Evolutionary conservation across 2,113 vertebrate genomes (phyloP), one percentile per base, ranked within the genome.

Genomic region (Procavia capensis): DNA sequence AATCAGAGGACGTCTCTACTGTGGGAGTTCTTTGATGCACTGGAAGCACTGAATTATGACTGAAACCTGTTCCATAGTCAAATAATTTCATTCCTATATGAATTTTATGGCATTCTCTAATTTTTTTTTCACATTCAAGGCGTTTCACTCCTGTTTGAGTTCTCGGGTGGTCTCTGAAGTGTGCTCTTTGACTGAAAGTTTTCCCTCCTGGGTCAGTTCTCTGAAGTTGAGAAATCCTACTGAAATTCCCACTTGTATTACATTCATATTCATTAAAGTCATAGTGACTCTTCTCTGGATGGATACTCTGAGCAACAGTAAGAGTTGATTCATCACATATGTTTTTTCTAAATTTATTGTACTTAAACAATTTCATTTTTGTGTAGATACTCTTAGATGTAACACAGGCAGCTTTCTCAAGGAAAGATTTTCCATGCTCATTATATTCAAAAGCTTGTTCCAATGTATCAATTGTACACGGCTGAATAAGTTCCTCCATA

Each of bases 11-110:
- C 43, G 89, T 79, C 27, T 92, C 74, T 72, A n/a, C 70, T 5
- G 88, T 72, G 27, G 96, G 91, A 61, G 61, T 93, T 87, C 72
- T 86, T 66, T 96, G 85, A 79, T 93, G 84, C 17, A 87, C 74
- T 1, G 59, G 88, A 24, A 96, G 76, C 64, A 59, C 50, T 36
- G 90, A 96, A 88, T 96, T 89, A 82, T 29, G 39, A 63, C 29
- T 94, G 64, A 96, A 97, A n/a, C 76, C 80, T 43, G 95, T 97
- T 78, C 85, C 95, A 68, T 89, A 91, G 61, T 97, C 95, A 29
- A 14, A 95, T 5, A 82, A 50, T 68, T 91, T 95, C 50, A 86
- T 75, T 13, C 80, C 83, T 2, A 88, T 80, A 57, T 95, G 88
- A 68, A 91, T 91, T 19, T 84, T 61, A 63, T 95, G 74, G 0